Percentiles rank a stretch among this genome's conserved stretches.
Evolutionary conservation across 2,113 vertebrate genomes (phyloP).

Genomic region (Bolborhynchus lineola): DNA sequence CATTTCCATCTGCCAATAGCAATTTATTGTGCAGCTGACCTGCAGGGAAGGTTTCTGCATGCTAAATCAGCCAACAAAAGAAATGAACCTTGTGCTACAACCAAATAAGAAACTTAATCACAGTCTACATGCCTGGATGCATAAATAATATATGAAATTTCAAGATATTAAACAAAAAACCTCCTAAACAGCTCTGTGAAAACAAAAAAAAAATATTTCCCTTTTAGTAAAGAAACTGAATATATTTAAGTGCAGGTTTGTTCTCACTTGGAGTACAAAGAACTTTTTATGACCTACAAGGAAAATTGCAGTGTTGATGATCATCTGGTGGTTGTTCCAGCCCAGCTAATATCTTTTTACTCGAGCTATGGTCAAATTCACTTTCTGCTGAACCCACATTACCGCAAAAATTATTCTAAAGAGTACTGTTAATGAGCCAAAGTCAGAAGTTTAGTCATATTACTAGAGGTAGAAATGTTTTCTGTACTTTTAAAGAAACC

Average conservation of each 20-base stretch:
- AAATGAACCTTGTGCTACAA: background rate
- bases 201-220: background rate
- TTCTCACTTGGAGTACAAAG: background rate
- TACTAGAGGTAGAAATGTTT: background rate
- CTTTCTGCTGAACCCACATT: background rate
- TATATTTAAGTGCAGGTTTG: background rate
- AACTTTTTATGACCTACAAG: background rate
- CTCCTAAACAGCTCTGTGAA: background rate
- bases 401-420: background rate
- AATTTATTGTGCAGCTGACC: background rate
- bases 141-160: conserved; percentile 12
- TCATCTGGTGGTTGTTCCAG: background rate
- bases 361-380: background rate
- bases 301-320: background rate
- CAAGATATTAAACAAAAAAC: background rate
- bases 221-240: background rate
- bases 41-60: background rate
- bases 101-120: background rate
- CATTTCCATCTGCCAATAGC: conserved; percentile 61
- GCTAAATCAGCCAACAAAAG: conserved; percentile 15
- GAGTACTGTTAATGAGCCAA: background rate
- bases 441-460: background rate
- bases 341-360: background rate
- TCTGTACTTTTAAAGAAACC: background rate
- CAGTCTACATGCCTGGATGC: background rate